Base-by-base conservation (phyloP, 2,797 vertebrate species). In the Microhierax caerulescens region DNA sequence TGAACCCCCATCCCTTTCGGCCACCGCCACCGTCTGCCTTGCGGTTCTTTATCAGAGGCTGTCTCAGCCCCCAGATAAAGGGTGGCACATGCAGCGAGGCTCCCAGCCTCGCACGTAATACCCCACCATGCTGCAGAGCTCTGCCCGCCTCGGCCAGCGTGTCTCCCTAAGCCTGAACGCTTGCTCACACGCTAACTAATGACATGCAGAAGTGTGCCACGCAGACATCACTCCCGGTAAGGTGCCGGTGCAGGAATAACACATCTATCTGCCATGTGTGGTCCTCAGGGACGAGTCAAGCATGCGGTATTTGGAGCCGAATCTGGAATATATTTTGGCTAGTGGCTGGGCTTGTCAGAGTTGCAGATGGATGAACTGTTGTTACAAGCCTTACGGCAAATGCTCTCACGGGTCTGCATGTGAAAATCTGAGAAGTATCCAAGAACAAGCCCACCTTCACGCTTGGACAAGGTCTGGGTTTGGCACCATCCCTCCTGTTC, bases 181-280 rank as follows among this genome's bases (percentile, higher is more conserved):
- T 73, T 4, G n/a, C 86, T 61, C 1, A 0, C 0, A 0, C 23
- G 0, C 7, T 11, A 3, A 21, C 20, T 37, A 19, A 1, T 1
- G 47, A 16, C 0, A 1, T 0, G 41, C 47, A 11, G 34, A 1
- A 3, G 6, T 0, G 13, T 8, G 53, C 28, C 69, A 9, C 6
- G 0, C 28, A 5, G 41, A 3, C 30, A 8, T 1, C 0, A 3
- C 11, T 45, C 77, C 13, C 13, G 1, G 28, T 2, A 4, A 64
- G 1, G 1, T 7, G 65, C 56, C 57, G 28, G 1, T 7, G 6
- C 1, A 10, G 64, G n/a, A 34, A 4, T 47, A 28, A 3, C 57
- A 1, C 0, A 0, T 23, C 69, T 21, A 1, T 32, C 80, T 28
- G 57, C 48, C 50, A 28, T 0, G 5, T 3, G 9, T 2, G 27